These are phyloP conservation scores for Ochropacha duplaris DNA, from an alignment of 2,888 invertebrate species.

Conservation along the genomic window DNA sequence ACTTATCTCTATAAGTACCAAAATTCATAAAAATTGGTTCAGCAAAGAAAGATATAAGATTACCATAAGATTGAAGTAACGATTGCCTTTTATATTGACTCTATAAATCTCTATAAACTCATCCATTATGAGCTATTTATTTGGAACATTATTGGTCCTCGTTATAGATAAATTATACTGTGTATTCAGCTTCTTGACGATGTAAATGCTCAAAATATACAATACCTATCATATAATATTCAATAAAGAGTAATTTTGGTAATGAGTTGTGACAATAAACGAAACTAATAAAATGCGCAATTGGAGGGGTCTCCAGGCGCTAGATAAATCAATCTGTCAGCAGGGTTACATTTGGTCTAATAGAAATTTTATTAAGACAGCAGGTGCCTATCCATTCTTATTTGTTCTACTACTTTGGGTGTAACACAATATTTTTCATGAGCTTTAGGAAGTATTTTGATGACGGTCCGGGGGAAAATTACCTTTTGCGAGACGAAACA, in stretches of 20 bases:
- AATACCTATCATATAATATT: no score
- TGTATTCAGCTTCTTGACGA: no score
- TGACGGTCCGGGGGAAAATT: constrained; percentile 16
- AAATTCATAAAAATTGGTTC: no score
- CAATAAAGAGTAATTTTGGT: constrained; percentile 24
- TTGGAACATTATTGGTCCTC: no score
- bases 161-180: no score
- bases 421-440: constrained; percentile 23
- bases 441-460: constrained; percentile 16
- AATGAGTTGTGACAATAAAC: constrained; percentile 31
- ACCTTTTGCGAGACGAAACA: constrained; percentile 7
- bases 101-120: no score
- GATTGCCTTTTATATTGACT: no score
- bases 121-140: no score
- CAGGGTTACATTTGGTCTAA: constrained; percentile 53
- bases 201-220: no score
- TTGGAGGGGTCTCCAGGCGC: constrained; percentile 35
- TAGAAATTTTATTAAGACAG: constrained; percentile 60
- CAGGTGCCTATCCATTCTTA: constrained; percentile 41
- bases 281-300: constrained; percentile 27
- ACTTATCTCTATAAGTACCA: no score
- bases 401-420: constrained; percentile 42
- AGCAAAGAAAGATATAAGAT: no score
- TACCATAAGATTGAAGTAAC: no score
- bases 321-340: constrained; percentile 62